Evolutionary conservation across 1,140 invertebrate genomes (phyloP).

Genomic region (Platyscapa corneri): DNA sequence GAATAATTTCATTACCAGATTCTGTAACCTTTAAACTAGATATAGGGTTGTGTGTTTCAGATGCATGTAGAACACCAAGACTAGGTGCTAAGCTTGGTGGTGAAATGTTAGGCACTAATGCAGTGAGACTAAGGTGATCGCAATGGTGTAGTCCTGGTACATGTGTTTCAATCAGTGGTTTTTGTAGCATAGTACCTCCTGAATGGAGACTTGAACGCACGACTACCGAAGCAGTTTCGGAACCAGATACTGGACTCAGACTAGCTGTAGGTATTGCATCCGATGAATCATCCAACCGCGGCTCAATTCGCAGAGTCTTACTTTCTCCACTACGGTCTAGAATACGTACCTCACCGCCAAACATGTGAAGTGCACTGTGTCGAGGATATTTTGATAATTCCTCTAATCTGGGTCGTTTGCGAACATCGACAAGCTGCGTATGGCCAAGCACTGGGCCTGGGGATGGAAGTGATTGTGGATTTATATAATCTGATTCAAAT

Average conservation of each 20-base stretch:
- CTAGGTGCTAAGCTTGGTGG: constrained; percentile 76
- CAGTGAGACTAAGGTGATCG: constrained; percentile 63
- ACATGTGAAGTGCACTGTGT: constrained; percentile 80
- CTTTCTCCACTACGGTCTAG: constrained; percentile 79
- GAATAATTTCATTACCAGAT: constrained; percentile 56
- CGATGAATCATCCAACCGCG: constrained; percentile 69
- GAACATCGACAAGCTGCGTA: constrained; percentile 82
- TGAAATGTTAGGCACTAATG: constrained; percentile 77
- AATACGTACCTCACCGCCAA: constrained; percentile 86
- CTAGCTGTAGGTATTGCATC: not conserved
- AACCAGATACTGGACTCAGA: constrained; percentile 30
- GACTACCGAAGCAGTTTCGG: constrained; percentile 78
- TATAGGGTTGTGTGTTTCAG: not conserved
- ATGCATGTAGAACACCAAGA: constrained; percentile 50
- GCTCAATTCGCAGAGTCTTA: constrained; percentile 82
- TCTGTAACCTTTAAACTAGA: not conserved
- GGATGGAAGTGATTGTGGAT: constrained; percentile 79
- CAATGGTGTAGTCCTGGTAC: not conserved
- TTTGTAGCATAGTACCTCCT: constrained; percentile 81
- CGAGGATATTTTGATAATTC: constrained; percentile 72
- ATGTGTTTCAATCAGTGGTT: constrained; percentile 66
- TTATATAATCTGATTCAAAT: not conserved
- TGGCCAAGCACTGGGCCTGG: constrained; percentile 86
- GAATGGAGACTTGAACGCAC: constrained; percentile 84
- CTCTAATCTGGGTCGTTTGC: constrained; percentile 75